phyloP scores from a whole-genome alignment of 2,113 vertebrate species.

The Rhizomys pruinosus region DNA sequence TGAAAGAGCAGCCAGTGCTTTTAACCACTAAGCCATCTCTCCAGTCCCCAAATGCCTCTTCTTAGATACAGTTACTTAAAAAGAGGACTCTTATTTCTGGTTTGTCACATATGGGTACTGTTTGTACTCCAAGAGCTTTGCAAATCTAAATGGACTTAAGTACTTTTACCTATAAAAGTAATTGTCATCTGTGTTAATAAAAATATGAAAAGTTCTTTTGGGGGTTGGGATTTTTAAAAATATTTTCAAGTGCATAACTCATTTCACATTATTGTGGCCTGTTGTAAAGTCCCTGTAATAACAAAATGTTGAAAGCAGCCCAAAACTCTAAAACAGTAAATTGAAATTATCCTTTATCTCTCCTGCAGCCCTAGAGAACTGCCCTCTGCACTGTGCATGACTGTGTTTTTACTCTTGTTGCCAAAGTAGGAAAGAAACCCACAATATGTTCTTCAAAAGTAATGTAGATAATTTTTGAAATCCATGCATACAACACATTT shows the following conservation, averaged over 20 bases:
- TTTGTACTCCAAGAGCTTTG: not conserved
- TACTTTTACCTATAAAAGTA: not conserved
- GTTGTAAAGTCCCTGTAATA: not conserved
- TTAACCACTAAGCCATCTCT: no score
- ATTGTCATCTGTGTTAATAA: not conserved
- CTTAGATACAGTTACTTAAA: not conserved
- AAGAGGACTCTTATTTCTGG: not conserved
- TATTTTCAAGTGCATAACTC: not conserved
- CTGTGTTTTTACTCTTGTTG: not conserved
- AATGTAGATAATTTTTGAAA: not conserved
- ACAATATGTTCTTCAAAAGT: not conserved
- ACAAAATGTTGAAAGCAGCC: not conserved
- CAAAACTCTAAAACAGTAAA: not conserved
- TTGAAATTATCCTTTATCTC: not conserved
- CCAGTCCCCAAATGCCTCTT: not conserved
- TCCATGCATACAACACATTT: not conserved
- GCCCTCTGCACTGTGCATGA: not conserved
- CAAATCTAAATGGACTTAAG: not conserved
- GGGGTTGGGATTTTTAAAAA: not conserved
- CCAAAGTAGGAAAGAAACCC: not conserved
- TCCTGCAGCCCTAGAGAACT: not conserved
- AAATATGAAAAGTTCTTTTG: not conserved
- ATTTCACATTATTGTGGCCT: not conserved
- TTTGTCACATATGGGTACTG: not conserved
- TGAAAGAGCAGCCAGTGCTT: no score